Percentiles rank a stretch among this genome's conserved stretches.
These are phyloP conservation scores for Sardina pilchardus DNA, from an alignment of 2,113 vertebrate genomes.

Conservation along the genomic window DNA sequence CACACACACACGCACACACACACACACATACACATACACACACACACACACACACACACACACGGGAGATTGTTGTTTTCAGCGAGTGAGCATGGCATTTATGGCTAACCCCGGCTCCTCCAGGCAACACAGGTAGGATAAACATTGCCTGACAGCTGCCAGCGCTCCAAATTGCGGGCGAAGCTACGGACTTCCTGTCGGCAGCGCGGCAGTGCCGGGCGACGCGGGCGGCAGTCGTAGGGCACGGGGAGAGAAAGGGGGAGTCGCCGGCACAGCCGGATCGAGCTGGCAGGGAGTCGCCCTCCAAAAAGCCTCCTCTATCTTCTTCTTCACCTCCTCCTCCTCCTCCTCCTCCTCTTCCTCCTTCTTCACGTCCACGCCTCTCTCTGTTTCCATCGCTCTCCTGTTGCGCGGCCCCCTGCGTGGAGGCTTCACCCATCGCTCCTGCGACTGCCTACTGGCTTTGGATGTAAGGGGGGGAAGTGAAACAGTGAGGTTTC, in stretches of 20 bases:
- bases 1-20: slow-evolving; percentile 13
- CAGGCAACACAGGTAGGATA: slow-evolving; percentile 21
- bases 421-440: background rate
- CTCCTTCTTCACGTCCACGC: background rate
- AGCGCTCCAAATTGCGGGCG: slow-evolving; percentile 37
- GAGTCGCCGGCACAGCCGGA: slow-evolving; percentile 50
- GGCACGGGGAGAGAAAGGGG: slow-evolving; percentile 36
- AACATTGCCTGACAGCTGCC: slow-evolving; percentile 29
- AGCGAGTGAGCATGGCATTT: slow-evolving; percentile 25
- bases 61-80: background rate
- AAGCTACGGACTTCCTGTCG: slow-evolving; percentile 40
- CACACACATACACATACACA: background rate
- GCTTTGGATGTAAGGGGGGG: background rate
- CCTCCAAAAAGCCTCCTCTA: slow-evolving; percentile 34
- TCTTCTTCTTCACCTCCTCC: slow-evolving; percentile 40
- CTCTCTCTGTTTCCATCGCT: background rate
- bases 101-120: background rate
- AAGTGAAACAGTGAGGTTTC: background rate
- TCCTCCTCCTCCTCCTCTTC: slow-evolving; percentile 25
- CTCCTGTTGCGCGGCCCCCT: background rate
- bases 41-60: background rate
- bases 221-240: slow-evolving; percentile 41
- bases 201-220: slow-evolving; percentile 48
- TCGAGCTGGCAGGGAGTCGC: slow-evolving; percentile 48
- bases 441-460: background rate